phyloP scores from a whole-genome alignment of 2,797 vertebrate genomes.

The Premnoplex brunnescens region DNA sequence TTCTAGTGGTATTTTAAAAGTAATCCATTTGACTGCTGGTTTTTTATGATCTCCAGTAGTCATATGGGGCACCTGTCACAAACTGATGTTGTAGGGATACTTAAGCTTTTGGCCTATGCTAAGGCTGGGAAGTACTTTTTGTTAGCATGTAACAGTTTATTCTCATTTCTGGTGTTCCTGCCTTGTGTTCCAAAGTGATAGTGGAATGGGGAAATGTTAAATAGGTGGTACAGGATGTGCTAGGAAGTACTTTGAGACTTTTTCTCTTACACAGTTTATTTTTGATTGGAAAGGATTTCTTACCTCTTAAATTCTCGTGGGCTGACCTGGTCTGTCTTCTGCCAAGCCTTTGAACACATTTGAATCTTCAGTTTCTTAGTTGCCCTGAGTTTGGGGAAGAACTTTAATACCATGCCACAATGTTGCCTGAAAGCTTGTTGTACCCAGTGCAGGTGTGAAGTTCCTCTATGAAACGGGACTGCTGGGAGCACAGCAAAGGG shows the following conservation, averaged over 20 bases:
- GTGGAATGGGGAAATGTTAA: not conserved
- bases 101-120: not conserved
- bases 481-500: not conserved
- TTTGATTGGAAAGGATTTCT: not conserved
- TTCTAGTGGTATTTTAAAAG: not conserved
- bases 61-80: not conserved
- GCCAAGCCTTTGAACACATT: not conserved
- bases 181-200: not conserved
- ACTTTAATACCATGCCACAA: not conserved
- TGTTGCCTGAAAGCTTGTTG: not conserved
- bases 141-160: not conserved
- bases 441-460: not conserved
- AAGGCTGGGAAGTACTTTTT: not conserved
- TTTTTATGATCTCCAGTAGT: not conserved
- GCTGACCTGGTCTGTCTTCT: not conserved
- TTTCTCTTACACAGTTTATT: not conserved
- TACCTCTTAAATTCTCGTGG: not conserved
- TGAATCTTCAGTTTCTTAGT: not conserved
- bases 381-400: not conserved
- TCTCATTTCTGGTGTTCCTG: not conserved
- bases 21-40: accelerated
- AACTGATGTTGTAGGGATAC: not conserved
- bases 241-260: not conserved
- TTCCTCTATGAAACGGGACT: not conserved
- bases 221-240: not conserved